Evolutionary conservation across 2,888 invertebrate species (phyloP), one percentile per base, ranked within the genome.

Genomic region (Sinodicranocentrus sp.): DNA sequence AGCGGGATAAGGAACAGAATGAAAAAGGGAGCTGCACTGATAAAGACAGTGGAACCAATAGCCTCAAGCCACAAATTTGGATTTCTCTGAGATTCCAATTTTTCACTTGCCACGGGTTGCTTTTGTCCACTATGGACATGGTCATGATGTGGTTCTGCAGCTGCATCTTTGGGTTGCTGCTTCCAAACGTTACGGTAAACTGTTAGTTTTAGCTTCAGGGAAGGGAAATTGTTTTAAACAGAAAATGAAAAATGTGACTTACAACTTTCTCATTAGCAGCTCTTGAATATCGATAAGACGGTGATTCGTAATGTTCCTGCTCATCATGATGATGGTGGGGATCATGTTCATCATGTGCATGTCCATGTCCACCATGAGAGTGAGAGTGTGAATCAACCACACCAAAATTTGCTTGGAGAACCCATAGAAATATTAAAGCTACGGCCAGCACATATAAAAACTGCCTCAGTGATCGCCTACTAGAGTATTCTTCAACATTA

Each of bases 1-100:
- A 99, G 92, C 0, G 98, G 98, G 89, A 99, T 97, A 84, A 98
- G 93, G 90, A 97, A 96, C 5, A 99, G 92, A 86, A 99, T 95
- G 59, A 99, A 92, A 90, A 97, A 98, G 0, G 99, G 99, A 3
- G 97, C 97, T 75, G 96, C 94, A 90, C 98, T 98, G 90, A 99
- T 98, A 78, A 98, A 92, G 8, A 98, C 90, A 0, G 99, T 99
- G 0, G 99, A 96, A 26, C 94, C 94, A 89, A 98, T 92, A 0
- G 98, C 97, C 91, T 95, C 94, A 26, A 95, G 88, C 94, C 97
- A 97, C 33, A 95, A 89, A 90, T 89, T 88, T 23, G 86, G 86
- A 76, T 87, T 87, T n/a, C 59, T 17, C 21, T 28, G 76, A 3
- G 54, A 48, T 77, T 70, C 77, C 10, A 19, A 8, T 15, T 59